A percentile compares a stretch with the other conserved stretches of the same genome.
These are phyloP conservation scores for Cheilosia soror DNA, from an alignment of 2,888 invertebrate species.

Conservation along the genomic window DNA sequence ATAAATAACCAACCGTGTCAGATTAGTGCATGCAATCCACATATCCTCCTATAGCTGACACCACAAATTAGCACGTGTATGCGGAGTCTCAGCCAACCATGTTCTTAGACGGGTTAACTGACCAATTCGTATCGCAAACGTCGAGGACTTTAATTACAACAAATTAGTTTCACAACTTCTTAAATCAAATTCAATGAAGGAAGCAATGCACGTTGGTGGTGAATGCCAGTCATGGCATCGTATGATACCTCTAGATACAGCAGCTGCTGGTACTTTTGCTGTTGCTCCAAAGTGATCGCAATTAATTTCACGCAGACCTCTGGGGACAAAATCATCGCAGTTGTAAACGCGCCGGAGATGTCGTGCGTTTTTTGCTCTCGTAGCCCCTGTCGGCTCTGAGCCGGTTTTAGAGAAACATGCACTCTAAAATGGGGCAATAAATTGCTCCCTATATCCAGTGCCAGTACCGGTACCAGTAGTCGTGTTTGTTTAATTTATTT, in stretches of 20 bases:
- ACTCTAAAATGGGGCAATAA: constrained; percentile 47
- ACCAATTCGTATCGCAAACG: constrained; percentile 68
- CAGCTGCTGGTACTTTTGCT: constrained; percentile 33
- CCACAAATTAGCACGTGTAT: constrained; percentile 66
- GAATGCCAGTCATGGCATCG: constrained; percentile 27
- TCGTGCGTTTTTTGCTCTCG: constrained; percentile 41
- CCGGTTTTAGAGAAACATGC: constrained; percentile 20
- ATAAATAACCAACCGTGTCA: constrained; percentile 63
- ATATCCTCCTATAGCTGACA: constrained; percentile 18
- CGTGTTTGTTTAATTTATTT: constrained; percentile 42
- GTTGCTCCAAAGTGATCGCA: constrained; percentile 60
- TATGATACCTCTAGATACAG: constrained; percentile 11
- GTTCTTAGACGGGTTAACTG: constrained; percentile 50
- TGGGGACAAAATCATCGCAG: constrained; percentile 65
- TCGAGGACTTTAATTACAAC: constrained; percentile 73
- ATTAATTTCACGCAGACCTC: constrained; percentile 71
- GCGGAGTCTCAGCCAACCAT: constrained; percentile 36
- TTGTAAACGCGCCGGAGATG: constrained; percentile 47
- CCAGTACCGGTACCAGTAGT: constrained; percentile 48
- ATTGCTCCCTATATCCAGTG: constrained; percentile 38
- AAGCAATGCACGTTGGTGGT: constrained; percentile 44
- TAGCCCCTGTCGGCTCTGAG: constrained; percentile 2
- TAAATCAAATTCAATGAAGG: constrained; percentile 71
- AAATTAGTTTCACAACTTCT: constrained; percentile 74
- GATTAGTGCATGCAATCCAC: constrained; percentile 63